A percentile compares a stretch with the other conserved stretches of the same genome.
phyloP scores from a whole-genome alignment of 2,888 invertebrate genomes.

The Ctena decussata region DNA sequence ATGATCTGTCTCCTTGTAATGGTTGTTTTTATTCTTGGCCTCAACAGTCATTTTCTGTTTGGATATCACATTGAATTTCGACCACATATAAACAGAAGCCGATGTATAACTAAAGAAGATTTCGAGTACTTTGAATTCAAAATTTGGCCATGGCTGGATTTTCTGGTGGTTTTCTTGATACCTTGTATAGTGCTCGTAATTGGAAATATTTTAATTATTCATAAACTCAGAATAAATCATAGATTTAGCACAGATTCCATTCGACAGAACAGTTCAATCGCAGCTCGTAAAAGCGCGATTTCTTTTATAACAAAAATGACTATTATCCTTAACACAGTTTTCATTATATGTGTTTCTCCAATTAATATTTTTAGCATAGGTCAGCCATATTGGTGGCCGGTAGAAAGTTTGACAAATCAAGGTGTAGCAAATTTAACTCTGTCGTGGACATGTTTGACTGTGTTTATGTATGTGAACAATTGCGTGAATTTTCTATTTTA shows the following conservation, averaged over 20 bases:
- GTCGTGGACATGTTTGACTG: neutral
- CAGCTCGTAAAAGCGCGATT: neutral
- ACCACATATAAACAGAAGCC: neutral
- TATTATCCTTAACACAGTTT: neutral
- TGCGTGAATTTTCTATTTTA: conserved; percentile 16
- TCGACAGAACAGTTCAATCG: neutral
- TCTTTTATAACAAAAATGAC: neutral
- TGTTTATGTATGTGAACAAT: conserved; percentile 22
- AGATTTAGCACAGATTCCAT: neutral
- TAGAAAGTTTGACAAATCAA: conserved; percentile 4
- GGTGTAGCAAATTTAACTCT: neutral
- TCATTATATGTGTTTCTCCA: conserved; percentile 9
- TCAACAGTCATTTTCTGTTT: neutral
- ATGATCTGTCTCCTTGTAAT: neutral
- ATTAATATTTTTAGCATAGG: conserved; percentile 19
- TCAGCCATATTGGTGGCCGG: conserved; percentile 19
- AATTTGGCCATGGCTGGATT: conserved; percentile 19
- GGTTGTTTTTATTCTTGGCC: neutral
- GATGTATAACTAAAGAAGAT: neutral
- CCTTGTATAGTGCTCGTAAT: neutral
- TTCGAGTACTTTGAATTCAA: conserved; percentile 3
- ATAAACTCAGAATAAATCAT: neutral
- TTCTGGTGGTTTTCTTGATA: neutral
- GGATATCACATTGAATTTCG: neutral
- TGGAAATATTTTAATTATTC: neutral